Evolutionary conservation across 1,140 invertebrate genomes (phyloP).

Genomic region (Drosophila guanche): DNA sequence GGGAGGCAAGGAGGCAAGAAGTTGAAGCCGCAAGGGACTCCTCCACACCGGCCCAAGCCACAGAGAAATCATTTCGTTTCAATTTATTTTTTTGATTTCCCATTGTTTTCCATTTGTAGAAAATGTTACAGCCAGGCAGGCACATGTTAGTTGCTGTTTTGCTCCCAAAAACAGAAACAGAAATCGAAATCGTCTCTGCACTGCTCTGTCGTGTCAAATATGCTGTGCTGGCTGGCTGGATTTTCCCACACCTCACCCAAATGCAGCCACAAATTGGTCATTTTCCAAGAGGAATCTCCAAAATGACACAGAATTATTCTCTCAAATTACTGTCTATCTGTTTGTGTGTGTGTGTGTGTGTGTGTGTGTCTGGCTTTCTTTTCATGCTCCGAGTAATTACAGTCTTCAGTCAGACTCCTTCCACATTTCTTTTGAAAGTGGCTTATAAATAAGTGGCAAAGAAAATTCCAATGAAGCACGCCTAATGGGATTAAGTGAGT

Average conservation of each 20-base stretch:
- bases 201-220: conserved; percentile 24
- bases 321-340: conserved; percentile 29
- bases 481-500: conserved; percentile 56
- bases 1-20: conserved; percentile 25
- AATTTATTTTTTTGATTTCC: conserved; percentile 76
- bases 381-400: conserved; percentile 29
- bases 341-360: conserved; percentile 10
- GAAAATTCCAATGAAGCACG: conserved; percentile 45
- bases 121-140: conserved; percentile 1
- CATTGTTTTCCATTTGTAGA: conserved; percentile 61
- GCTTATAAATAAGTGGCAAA: conserved; percentile 10
- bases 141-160: conserved; percentile 31
- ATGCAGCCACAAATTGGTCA: conserved; percentile 15
- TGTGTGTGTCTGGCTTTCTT: conserved; percentile 10
- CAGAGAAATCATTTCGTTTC: conserved; percentile 75
- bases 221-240: conserved; percentile 46
- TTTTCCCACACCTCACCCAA: conserved; percentile 61
- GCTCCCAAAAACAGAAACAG: not conserved
- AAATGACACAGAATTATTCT: conserved; percentile 43
- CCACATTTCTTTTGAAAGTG: conserved; percentile 15
- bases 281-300: conserved; percentile 27
- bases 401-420: not conserved
- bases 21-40: conserved; percentile 31
- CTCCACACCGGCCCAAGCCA: conserved; percentile 20
- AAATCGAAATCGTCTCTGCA: conserved; percentile 30